Evolutionary conservation across 2,888 invertebrate genomes (phyloP), one percentile per base, ranked within the genome.

Genomic region (Molanna angustata): DNA sequence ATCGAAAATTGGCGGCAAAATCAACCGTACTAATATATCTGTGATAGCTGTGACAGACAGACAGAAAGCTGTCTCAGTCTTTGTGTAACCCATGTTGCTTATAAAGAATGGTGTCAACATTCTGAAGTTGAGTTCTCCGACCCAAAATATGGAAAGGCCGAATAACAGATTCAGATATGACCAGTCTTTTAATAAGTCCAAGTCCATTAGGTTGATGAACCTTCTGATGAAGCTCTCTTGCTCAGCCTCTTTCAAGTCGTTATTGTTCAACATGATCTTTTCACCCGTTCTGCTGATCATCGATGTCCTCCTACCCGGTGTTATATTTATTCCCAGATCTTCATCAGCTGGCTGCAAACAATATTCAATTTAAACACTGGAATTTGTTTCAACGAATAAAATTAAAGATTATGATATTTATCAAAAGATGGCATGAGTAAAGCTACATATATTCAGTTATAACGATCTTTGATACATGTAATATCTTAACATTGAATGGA

Each of bases 1-100:
- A 66, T 88, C 88, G 64, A 86, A 88, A 62, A 89, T 79, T 13
- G 87, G 86, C 20, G 88, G 88, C 61, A 89, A 68, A 31, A 86
- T 77, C 61, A 88, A 73, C 57, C 88, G 79, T 18, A 88, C 87
- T 43, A 85, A 69, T 56, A 88, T 84, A 66, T 89, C 89, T 9
- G 86, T 83, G 20, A 86, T 81, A 6, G 88, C 88, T 22, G 86
- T 87, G 65, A 86, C 80, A 4, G 87, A 88, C 41, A 88, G 72
- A 64, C 87, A 88, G 64, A 83, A 82, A 43, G 89, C 88, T 17
- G 86, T 82, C 61, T 88, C 85, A 37, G 78, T 70, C 68, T 82
- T 83, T 54, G 79, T 75, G 64, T 83, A 83, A 1, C 82, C 83
- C 63, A 84, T 67, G 64, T 77, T 78, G 41, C 76, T 74, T 59